Evolutionary conservation across 1,140 invertebrate genomes (phyloP).

Genomic region (Drosophila kepulauana): DNA sequence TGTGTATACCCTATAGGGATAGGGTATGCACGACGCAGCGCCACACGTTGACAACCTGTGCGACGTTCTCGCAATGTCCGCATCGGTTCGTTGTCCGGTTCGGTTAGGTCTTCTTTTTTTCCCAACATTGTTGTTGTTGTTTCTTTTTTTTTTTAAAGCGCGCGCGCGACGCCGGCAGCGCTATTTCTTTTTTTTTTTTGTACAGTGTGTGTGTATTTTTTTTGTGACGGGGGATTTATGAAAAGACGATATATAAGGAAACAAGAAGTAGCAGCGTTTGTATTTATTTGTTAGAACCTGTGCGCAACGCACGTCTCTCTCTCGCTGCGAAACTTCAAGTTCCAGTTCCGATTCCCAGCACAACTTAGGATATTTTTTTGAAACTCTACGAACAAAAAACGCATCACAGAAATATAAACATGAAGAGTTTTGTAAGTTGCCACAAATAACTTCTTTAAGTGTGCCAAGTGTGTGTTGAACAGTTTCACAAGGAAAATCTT

Average conservation of each 20-base stretch:
- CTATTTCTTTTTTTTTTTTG: slow-evolving; percentile 25
- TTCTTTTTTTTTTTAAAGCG: slow-evolving; percentile 16
- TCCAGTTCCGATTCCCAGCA: slow-evolving; percentile 9
- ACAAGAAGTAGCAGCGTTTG: slow-evolving; percentile 76
- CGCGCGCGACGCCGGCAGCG: slow-evolving; percentile 40
- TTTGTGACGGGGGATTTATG: slow-evolving; percentile 35
- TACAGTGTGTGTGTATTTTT: background rate
- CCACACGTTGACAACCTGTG: slow-evolving; percentile 42
- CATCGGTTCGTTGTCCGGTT: slow-evolving; percentile 65
- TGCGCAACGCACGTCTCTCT: slow-evolving; percentile 69
- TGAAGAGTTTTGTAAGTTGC: slow-evolving; percentile 80
- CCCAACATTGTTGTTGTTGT: slow-evolving; percentile 7
- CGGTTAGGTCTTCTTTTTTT: slow-evolving; percentile 51
- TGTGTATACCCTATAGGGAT: background rate
- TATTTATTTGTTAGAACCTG: slow-evolving; percentile 84
- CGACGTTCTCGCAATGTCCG: slow-evolving; percentile 46
- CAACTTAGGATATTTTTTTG: slow-evolving; percentile 53
- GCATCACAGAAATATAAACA: slow-evolving; percentile 46
- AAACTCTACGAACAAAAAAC: slow-evolving; percentile 19
- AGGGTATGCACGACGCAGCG: slow-evolving; percentile 16
- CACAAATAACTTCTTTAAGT: background rate
- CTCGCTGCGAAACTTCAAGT: slow-evolving; percentile 38
- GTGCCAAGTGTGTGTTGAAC: slow-evolving; percentile 10
- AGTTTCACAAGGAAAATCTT: background rate
- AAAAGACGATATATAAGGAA: slow-evolving; percentile 81